Conservation (phyloP, 2,888 invertebrate genomes). For the Nasonovia ribisnigri region DNA sequence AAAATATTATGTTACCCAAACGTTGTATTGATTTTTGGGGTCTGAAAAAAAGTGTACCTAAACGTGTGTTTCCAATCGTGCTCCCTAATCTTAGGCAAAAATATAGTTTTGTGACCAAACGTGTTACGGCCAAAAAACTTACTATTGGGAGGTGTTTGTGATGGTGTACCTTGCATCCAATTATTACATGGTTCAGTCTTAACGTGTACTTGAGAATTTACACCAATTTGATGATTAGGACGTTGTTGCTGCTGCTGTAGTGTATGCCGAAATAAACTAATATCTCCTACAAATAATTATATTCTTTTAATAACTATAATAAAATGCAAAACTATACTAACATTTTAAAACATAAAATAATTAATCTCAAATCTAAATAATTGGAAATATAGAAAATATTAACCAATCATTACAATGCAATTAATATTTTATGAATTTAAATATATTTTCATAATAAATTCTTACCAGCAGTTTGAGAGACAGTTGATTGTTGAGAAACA, state of each 20-base stretch:
- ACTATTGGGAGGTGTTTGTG: slow-evolving; percentile 60
- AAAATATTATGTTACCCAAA: no score
- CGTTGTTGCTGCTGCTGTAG: slow-evolving; percentile 54
- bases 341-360: slow-evolving; percentile 41
- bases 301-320: slow-evolving; percentile 46
- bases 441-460: not conserved
- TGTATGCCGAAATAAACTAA: slow-evolving; percentile 57
- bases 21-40: no score
- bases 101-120: no score
- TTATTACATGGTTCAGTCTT: slow-evolving; percentile 60
- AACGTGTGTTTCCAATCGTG: no score
- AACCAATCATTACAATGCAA: slow-evolving; percentile 35
- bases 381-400: not conserved
- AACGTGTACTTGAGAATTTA: slow-evolving; percentile 62
- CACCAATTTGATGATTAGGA: slow-evolving; percentile 58
- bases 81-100: no score
- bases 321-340: slow-evolving; percentile 54
- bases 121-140: no score
- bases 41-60: no score
- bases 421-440: not conserved
- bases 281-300: slow-evolving; percentile 63
- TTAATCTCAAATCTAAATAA: slow-evolving; percentile 3
- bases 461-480: slow-evolving; percentile 50
- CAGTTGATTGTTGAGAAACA: slow-evolving; percentile 51
- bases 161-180: slow-evolving; percentile 58